Evolutionary conservation across 2,113 vertebrate genomes (phyloP), one percentile per base, ranked within the genome.

Genomic region (Sialia sialis): DNA sequence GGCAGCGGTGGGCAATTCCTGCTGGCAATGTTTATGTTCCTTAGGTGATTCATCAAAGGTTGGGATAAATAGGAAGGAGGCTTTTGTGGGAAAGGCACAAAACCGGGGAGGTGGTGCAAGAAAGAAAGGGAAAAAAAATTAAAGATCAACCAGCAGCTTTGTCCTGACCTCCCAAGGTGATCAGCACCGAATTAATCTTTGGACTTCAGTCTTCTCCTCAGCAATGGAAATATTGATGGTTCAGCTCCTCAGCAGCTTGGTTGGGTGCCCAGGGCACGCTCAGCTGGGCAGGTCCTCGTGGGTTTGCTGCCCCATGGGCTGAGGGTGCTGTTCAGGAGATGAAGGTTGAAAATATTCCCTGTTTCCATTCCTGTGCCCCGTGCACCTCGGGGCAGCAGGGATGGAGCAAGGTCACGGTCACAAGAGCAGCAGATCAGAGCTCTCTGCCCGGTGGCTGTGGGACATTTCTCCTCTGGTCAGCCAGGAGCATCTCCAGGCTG

Each of bases 51-150:
- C 93, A 96, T 64, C 81, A 52, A 48, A 79, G 62, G 7, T 38
- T 8, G 74, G 62, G 82, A 66, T 89, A 91, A 97, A 94, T 81
- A 89, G 93, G 91, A 96, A 94, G 87, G 91, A 89, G 9, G 20
- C 58, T 18, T 86, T 72, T 76, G 87, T 82, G 95, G 94, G 78
- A 87, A 96, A 91, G 81, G 91, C 52, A 43, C 81, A 49, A 67
- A 77, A 54, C 43, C 7, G 13, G 44, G 70, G 74, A 91, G 58
- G 25, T 34, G 36, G 68, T 10, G 27, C 2, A 27, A 60, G 26
- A 58, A 55, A n/a, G 6, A 51, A 80, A 41, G 39, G 23, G n/a
- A n/a, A n/a, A 55, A 74, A 39, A 51, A 74, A 39, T 21, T 54
- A 48, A 74, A 92, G 54, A 56, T n/a, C 87, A 78, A 38, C 49